phyloP scores from a whole-genome alignment of 92 coral and sea anemone genomes.

The Phenganax marumi region DNA sequence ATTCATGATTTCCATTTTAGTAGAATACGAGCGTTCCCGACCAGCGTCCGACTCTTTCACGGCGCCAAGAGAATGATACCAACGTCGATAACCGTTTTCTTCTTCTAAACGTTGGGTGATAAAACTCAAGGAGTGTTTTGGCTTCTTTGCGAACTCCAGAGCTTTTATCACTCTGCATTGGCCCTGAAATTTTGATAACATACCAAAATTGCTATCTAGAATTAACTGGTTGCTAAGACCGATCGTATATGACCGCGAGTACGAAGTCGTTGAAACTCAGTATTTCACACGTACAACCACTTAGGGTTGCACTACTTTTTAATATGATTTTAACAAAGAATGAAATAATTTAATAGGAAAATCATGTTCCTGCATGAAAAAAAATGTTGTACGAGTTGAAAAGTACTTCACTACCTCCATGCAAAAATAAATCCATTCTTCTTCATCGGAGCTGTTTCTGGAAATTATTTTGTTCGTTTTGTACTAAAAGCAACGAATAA shows the following conservation, averaged over 20 bases:
- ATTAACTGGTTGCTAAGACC: too few species aligned
- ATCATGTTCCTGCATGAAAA: background rate
- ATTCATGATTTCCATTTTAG: slow-evolving; percentile 36
- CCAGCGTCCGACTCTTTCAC: background rate
- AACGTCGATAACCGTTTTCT: background rate
- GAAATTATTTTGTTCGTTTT: slow-evolving; percentile 80
- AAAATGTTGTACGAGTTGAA: too few species aligned
- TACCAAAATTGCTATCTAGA: background rate
- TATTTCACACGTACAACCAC: too few species aligned
- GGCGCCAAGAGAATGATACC: slow-evolving; percentile 2
- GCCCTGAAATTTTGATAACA: slow-evolving; percentile 58
- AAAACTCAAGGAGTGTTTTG: slow-evolving; percentile 27
- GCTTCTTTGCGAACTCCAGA: slow-evolving; percentile 60
- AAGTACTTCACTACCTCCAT: slow-evolving; percentile 66
- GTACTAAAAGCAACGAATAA: slow-evolving; percentile 58
- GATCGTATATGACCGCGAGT: too few species aligned
- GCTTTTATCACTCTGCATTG: slow-evolving; percentile 83
- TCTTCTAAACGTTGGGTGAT: slow-evolving; percentile 28
- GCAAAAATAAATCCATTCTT: slow-evolving; percentile 91
- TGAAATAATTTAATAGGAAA: background rate
- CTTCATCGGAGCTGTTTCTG: slow-evolving; percentile 70
- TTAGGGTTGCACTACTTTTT: too few species aligned
- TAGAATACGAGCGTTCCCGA: slow-evolving; percentile 13
- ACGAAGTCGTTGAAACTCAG: too few species aligned
- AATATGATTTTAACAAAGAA: background rate